Base-by-base conservation (phyloP, 1,140 invertebrate species). In the Antheraea mylitta region DNA sequence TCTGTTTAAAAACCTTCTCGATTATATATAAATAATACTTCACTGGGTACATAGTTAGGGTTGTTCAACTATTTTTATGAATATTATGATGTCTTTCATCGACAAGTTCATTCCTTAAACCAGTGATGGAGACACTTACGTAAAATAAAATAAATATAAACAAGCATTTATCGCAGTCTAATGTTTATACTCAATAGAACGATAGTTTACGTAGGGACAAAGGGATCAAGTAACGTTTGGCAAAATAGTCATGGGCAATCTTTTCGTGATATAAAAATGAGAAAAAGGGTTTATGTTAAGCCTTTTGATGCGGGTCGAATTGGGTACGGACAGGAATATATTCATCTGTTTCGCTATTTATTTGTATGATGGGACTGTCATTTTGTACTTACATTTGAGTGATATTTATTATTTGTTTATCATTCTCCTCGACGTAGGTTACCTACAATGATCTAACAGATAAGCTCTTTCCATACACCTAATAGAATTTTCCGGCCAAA, bases 301-400 rank as follows among this genome's bases (percentile, higher is more conserved):
- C 90, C 84, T 71, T 86, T 92, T 92, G 90, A 92, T 79, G 80
- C 84, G 88, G 90, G 90, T 92, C 82, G 76, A 92, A 90, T 92
- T 83, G 83, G 77, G 74, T 85, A 83, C 83, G 77, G 89, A 91
- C 88, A 89, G 78, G 73, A 78, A 86, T 75, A 77, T 79, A 83
- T 90, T 92, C 79, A 84, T 83, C 78, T 78, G 75, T 64, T 83
- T 82, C 79, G 79, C 80, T 85, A 81, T 87, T 30, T 89, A 86
- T 86, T 87, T 77, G 71, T 73, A 80, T 87, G 87, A 83, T 91
- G 90, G 89, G 89, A 89, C 82, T 90, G 89, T 89, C 89, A 86
- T 45, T 76, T 71, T 83, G 79, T 79, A 80, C 82, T 80, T 82
- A 72, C 67, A 71, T 73, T 83, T 53, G 82, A 86, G 78, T 87